phyloP scores from a whole-genome alignment of 2,888 invertebrate genomes.

The Plusia festucae region DNA sequence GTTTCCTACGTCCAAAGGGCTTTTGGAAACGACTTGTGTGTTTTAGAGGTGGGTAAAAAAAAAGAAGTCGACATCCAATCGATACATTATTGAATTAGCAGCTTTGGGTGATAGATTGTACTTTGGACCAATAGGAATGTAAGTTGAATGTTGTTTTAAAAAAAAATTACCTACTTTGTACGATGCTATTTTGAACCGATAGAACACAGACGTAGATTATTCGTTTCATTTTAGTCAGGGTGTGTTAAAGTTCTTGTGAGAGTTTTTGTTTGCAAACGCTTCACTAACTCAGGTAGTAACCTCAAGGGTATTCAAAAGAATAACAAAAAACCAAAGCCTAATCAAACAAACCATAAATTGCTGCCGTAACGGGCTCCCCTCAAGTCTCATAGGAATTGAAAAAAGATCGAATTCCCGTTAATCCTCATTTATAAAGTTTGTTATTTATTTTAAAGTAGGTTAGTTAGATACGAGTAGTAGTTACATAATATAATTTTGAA shows the following conservation, averaged over 20 bases:
- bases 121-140: background rate
- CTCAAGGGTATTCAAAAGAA: slow-evolving; percentile 1
- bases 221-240: background rate
- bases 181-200: background rate
- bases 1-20: no score
- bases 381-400: background rate
- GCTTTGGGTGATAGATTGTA: background rate
- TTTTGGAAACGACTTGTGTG: no score
- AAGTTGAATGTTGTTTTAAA: no score
- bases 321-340: slow-evolving; percentile 13
- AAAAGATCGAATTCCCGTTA: slow-evolving; percentile 27
- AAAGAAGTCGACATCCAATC: background rate
- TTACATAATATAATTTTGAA: background rate
- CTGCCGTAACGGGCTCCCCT: slow-evolving; percentile 21
- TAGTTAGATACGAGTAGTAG: background rate
- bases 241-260: background rate
- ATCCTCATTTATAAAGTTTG: slow-evolving; percentile 17
- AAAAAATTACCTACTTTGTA: no score
- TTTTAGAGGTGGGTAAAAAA: no score
- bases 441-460: background rate
- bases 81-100: background rate
- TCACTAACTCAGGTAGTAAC: slow-evolving; percentile 1
- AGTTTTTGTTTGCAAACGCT: background rate
- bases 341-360: slow-evolving; percentile 6
- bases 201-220: background rate